These are phyloP conservation scores for Sebastes minor DNA, from an alignment of 2,797 vertebrate genomes.

Conservation along the genomic window DNA sequence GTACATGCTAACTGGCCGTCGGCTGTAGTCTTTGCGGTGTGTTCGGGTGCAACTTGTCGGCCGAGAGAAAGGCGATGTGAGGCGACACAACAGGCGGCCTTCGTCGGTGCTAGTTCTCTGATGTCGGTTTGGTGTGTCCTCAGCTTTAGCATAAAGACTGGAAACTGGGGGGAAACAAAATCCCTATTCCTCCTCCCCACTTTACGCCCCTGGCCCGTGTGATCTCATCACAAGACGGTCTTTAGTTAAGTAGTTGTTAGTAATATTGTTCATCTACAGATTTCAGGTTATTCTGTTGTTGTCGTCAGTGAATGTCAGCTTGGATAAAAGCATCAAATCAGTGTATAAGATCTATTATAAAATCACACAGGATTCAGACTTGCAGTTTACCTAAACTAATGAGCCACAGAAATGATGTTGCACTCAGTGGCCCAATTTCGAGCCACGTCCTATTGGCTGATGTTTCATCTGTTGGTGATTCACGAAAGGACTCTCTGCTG, in stretches of 20 bases:
- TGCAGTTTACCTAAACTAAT: slow-evolving; percentile 3
- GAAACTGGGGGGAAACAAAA: not conserved
- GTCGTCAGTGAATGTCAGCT: not conserved
- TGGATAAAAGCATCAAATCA: not conserved
- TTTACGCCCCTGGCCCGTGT: not conserved
- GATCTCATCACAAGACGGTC: not conserved
- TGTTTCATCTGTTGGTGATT: slow-evolving; percentile 41
- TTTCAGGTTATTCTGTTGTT: not conserved
- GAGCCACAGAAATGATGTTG: not conserved
- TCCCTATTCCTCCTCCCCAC: no score
- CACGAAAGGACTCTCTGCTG: slow-evolving; percentile 29
- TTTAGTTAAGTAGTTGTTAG: not conserved
- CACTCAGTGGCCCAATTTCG: not conserved
- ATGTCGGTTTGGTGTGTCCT: no score
- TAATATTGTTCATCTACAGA: not conserved
- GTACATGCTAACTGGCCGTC: not conserved
- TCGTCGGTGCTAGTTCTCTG: no score
- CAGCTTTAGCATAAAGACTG: not conserved
- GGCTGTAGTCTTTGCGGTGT: no score
- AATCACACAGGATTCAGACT: not conserved
- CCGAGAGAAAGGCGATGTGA: no score
- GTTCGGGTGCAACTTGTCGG: no score
- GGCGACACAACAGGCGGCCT: no score
- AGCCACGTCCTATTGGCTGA: slow-evolving; percentile 3
- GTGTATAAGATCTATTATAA: not conserved